Evolutionary conservation across 2,888 invertebrate species (phyloP).

Genomic region (Rambutsinella grinnellia): DNA sequence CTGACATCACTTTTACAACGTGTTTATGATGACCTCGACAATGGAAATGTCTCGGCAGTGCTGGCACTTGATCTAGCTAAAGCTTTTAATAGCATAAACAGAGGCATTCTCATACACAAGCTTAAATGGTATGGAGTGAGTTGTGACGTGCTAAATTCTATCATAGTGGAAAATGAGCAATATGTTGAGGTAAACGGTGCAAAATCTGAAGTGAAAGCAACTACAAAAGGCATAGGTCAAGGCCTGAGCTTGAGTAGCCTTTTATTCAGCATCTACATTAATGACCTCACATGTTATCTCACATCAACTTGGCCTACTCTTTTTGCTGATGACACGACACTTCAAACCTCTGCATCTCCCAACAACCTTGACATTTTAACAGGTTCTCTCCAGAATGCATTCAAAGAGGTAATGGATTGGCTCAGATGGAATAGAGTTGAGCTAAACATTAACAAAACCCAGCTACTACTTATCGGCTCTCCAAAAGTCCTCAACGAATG

Average conservation of each 20-base stretch:
- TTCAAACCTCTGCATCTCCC: slow-evolving; percentile 1
- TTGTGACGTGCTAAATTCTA: slow-evolving; percentile 14
- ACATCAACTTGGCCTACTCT: neutral
- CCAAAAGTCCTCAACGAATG: neutral
- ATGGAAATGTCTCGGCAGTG: slow-evolving; percentile 28
- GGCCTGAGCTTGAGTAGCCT: neutral
- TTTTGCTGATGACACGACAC: slow-evolving; percentile 26
- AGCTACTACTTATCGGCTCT: slow-evolving; percentile 16
- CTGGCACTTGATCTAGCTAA: slow-evolving; percentile 34
- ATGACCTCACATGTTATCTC: slow-evolving; percentile 14
- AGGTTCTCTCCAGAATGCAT: neutral
- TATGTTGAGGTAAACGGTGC: neutral
- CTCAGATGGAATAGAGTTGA: slow-evolving; percentile 14
- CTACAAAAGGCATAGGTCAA: slow-evolving; percentile 8
- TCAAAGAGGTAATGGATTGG: slow-evolving; percentile 2
- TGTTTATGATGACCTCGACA: slow-evolving; percentile 23
- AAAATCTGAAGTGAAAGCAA: slow-evolving; percentile 7
- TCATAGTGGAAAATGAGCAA: neutral
- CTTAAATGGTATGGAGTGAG: slow-evolving; percentile 38
- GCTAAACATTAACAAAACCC: slow-evolving; percentile 21
- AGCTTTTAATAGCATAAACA: slow-evolving; percentile 32
- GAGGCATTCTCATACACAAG: slow-evolving; percentile 25
- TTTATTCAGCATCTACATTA: slow-evolving; percentile 17
- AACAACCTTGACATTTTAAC: neutral
- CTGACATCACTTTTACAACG: slow-evolving; percentile 20